Percentiles rank a stretch among this genome's conserved stretches.
phyloP scores from a whole-genome alignment of 2,888 invertebrate species.

The Ichneumoninae sp. region DNA sequence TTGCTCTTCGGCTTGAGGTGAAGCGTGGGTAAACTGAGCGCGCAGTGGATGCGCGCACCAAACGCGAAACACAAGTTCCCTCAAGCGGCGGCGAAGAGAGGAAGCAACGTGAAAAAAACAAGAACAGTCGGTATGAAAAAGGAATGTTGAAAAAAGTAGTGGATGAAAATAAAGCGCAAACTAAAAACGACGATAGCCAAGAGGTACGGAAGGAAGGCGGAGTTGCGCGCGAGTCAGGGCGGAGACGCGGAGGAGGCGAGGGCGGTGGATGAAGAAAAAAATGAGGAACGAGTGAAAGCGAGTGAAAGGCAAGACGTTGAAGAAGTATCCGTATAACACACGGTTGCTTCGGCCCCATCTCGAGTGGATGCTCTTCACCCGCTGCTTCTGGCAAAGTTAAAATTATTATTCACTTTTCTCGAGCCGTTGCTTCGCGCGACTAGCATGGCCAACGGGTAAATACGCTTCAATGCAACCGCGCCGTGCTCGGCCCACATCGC shows the following conservation, averaged over 20 bases:
- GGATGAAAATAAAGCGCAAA: slow-evolving; percentile 3
- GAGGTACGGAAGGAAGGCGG: slow-evolving; percentile 27
- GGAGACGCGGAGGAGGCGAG: slow-evolving; percentile 27
- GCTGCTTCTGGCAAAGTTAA: slow-evolving; percentile 64
- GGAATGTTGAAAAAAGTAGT: slow-evolving; percentile 16
- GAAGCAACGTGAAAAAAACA: slow-evolving; percentile 1
- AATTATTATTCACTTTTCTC: slow-evolving; percentile 67
- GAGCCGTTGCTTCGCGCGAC: slow-evolving; percentile 58
- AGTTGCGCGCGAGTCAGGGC: slow-evolving; percentile 40
- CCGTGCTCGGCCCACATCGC: slow-evolving; percentile 24
- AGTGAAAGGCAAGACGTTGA: slow-evolving; percentile 28
- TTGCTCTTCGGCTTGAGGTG: slow-evolving; percentile 5
- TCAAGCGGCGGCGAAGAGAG: slow-evolving; percentile 1
- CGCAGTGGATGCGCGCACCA: not conserved
- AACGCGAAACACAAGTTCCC: slow-evolving; percentile 15
- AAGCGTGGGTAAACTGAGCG: slow-evolving; percentile 11
- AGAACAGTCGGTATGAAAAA: not conserved
- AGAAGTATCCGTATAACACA: slow-evolving; percentile 37
- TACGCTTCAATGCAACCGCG: slow-evolving; percentile 61
- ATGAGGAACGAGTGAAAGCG: slow-evolving; percentile 28
- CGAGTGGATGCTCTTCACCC: slow-evolving; percentile 56
- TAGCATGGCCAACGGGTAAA: slow-evolving; percentile 62
- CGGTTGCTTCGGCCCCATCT: slow-evolving; percentile 51
- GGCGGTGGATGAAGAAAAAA: slow-evolving; percentile 22
- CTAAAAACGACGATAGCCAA: slow-evolving; percentile 45